Evolutionary conservation across 1,140 invertebrate genomes (phyloP).

Genomic region (Stenopsyche tienmushanensis): DNA sequence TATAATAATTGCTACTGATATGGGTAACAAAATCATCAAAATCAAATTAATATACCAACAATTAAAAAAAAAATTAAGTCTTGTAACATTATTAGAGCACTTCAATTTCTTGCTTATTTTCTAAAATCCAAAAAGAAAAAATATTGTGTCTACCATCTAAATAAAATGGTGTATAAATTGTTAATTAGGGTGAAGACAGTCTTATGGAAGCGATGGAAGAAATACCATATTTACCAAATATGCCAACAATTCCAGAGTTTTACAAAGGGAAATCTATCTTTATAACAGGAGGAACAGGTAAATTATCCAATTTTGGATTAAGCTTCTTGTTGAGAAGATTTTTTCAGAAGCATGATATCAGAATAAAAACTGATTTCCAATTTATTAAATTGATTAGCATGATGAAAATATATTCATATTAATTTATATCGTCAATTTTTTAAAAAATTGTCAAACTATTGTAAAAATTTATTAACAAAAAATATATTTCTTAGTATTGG

Average conservation of each 20-base stretch:
- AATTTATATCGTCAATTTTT: neutral
- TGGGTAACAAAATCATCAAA: no score
- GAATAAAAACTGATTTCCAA: neutral
- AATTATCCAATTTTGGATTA: slow-evolving; percentile 15
- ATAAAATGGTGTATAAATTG: no score
- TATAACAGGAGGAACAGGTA: slow-evolving; percentile 51
- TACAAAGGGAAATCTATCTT: slow-evolving; percentile 51
- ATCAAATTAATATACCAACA: no score
- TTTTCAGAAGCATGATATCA: neutral
- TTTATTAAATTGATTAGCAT: neutral
- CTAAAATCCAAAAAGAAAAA: no score
- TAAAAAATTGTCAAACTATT: neutral
- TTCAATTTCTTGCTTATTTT: no score
- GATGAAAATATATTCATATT: neutral
- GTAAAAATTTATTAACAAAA: neutral
- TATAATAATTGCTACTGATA: no score
- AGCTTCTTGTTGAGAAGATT: no score
- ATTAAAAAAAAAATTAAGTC: no score
- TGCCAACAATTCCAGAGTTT: slow-evolving; percentile 45
- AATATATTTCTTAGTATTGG: neutral
- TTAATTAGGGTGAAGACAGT: no score
- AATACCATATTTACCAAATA: neutral
- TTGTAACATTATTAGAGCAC: no score
- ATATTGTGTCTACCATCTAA: no score
- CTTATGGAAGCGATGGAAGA: no score